Evolutionary conservation across 2,797 vertebrate species (phyloP).

Genomic region (Neoniphon sammara): DNA sequence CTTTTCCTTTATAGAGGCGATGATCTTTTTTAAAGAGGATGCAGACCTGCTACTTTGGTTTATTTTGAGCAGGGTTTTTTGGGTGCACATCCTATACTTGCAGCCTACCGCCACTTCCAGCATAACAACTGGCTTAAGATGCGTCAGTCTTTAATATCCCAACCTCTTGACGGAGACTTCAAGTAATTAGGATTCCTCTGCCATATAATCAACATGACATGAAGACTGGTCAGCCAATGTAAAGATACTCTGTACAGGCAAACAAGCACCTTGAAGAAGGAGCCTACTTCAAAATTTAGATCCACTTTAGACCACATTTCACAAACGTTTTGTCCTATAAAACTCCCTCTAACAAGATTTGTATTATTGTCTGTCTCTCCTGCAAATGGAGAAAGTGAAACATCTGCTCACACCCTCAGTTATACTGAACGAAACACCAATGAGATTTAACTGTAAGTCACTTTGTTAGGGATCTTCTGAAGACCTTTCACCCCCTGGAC

Average conservation of each 20-base stretch:
- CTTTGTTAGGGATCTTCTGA: slow-evolving; percentile 22
- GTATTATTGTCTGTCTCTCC: not conserved
- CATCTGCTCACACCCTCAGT: not conserved
- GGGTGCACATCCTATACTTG: too few species aligned
- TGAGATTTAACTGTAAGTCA: slow-evolving; percentile 9
- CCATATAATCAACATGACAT: not conserved
- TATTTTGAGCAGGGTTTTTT: too few species aligned
- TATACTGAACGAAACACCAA: not conserved
- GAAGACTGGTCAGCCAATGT: not conserved
- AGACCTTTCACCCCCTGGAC: slow-evolving; percentile 49
- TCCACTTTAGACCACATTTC: not conserved
- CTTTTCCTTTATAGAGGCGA: too few species aligned
- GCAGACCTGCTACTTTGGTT: too few species aligned
- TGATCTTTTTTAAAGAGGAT: too few species aligned
- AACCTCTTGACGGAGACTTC: too few species aligned
- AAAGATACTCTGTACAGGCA: too few species aligned
- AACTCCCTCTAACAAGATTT: slow-evolving; percentile 1
- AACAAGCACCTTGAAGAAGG: not conserved
- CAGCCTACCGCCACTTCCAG: not conserved
- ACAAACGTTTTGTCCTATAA: too few species aligned
- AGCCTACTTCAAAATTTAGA: not conserved
- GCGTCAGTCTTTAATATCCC: too few species aligned
- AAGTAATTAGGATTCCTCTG: not conserved
- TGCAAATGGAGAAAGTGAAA: not conserved
- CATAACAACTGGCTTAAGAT: not conserved